These are phyloP conservation scores for Prochilodus magdalenae DNA, from an alignment of 2,113 vertebrate genomes.

Conservation along the genomic window DNA sequence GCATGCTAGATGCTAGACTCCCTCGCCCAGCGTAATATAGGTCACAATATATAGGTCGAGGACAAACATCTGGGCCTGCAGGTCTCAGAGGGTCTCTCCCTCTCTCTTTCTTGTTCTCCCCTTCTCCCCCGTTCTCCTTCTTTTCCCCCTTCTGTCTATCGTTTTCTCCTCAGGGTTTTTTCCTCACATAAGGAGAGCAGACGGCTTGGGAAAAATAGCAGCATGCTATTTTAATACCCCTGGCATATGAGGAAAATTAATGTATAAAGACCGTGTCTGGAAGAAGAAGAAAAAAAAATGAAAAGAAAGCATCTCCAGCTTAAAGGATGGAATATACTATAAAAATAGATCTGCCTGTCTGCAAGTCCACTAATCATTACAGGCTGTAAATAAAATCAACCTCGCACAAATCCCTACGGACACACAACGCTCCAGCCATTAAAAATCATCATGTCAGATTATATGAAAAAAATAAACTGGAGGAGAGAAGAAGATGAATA, in stretches of 20 bases:
- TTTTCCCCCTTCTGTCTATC: slow-evolving; percentile 6
- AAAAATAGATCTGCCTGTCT: slow-evolving; percentile 16
- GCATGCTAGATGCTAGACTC: slow-evolving; percentile 14
- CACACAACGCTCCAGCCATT: neutral
- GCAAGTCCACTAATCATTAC: slow-evolving; percentile 16
- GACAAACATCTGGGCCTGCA: slow-evolving; percentile 61
- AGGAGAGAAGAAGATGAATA: neutral
- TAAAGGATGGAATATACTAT: slow-evolving; percentile 20
- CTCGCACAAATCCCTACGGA: slow-evolving; percentile 20
- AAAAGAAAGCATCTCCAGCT: slow-evolving; percentile 3
- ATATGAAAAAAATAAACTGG: slow-evolving; percentile 4
- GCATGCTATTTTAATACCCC: slow-evolving; percentile 52
- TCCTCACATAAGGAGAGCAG: slow-evolving; percentile 52
- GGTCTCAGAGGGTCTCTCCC: slow-evolving; percentile 34
- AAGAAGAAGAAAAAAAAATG: slow-evolving; percentile 17
- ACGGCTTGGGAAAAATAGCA: slow-evolving; percentile 58
- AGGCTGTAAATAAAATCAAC: slow-evolving; percentile 35
- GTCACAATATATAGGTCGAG: slow-evolving; percentile 59
- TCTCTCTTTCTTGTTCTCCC: slow-evolving; percentile 6
- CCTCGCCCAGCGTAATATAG: slow-evolving; percentile 51
- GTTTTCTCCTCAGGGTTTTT: slow-evolving; percentile 29
- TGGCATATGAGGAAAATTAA: slow-evolving; percentile 48
- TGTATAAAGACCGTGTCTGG: slow-evolving; percentile 25
- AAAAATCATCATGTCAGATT: slow-evolving; percentile 31
- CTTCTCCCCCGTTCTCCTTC: neutral